A percentile compares a stretch with the other conserved stretches of the same genome.
Evolutionary conservation across 2,888 invertebrate genomes (phyloP).

Genomic region (Acanthacorydalis orientalis): DNA sequence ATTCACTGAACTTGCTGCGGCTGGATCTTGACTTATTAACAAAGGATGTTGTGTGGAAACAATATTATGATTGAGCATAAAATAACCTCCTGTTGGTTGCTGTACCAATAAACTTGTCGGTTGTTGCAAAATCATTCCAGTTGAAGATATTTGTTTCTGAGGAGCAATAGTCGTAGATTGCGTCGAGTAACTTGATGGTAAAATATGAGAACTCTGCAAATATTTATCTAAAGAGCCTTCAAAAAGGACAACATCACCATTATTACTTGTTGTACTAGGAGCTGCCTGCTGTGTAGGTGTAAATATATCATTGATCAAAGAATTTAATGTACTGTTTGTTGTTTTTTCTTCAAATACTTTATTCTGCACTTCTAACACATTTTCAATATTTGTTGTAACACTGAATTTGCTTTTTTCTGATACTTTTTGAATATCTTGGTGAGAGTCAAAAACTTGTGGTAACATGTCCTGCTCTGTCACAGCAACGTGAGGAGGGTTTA

Average conservation of each 20-base stretch:
- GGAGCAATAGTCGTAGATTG: neutral
- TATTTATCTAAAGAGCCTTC: constrained; percentile 13
- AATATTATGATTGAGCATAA: neutral
- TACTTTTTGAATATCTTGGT: neutral
- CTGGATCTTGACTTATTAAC: neutral
- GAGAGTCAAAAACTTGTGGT: neutral
- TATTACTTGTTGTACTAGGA: constrained; percentile 2
- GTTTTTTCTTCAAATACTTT: neutral
- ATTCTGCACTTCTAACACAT: too few relatives aligned
- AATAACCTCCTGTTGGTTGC: neutral
- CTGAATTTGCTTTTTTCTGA: neutral
- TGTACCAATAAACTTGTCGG: neutral
- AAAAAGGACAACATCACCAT: constrained; percentile 11
- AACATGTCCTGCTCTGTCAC: neutral
- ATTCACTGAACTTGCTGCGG: neutral
- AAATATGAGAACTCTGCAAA: constrained; percentile 8
- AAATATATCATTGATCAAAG: neutral
- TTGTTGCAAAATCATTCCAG: neutral
- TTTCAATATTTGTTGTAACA: neutral
- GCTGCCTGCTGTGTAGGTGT: neutral
- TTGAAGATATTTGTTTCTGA: neutral
- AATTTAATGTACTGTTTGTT: neutral
- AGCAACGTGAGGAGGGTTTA: neutral
- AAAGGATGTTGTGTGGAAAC: neutral
- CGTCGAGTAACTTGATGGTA: constrained; percentile 3